Evolutionary conservation across 2,797 vertebrate species (phyloP).

Genomic region (Limnodromus scolopaceus): DNA sequence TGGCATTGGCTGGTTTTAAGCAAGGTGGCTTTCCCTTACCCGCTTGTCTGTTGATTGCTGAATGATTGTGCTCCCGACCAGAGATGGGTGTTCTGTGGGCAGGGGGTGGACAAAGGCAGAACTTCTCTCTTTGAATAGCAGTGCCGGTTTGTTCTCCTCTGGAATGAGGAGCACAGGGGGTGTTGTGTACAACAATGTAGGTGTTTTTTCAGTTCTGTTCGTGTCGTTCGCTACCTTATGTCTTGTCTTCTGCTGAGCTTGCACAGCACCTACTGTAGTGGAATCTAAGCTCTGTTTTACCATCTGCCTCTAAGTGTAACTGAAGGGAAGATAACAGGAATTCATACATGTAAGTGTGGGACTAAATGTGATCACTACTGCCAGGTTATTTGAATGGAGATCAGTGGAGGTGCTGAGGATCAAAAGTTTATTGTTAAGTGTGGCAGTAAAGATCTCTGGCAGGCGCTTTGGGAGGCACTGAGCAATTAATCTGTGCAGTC

Average conservation of each 20-base stretch:
- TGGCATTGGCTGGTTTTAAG: not conserved
- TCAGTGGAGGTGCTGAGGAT: not conserved
- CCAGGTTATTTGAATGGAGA: not conserved
- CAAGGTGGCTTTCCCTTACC: not conserved
- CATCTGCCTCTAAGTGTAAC: not conserved
- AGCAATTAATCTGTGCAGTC: not conserved
- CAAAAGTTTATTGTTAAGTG: not conserved
- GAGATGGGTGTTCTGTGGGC: not conserved
- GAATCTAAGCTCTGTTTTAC: not conserved
- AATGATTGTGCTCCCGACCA: not conserved
- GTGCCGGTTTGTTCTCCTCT: not conserved
- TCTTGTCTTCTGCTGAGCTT: not conserved
- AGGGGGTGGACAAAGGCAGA: not conserved
- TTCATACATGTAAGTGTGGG: not conserved
- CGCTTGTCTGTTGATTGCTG: not conserved
- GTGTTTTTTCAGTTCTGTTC: not conserved
- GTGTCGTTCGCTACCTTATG: accelerated
- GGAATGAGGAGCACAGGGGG: not conserved
- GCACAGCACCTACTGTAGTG: not conserved
- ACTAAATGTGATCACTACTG: not conserved
- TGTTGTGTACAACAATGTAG: not conserved
- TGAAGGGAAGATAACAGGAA: not conserved
- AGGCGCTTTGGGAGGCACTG: not conserved
- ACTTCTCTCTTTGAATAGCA: not conserved
- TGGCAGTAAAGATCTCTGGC: not conserved